Evolutionary conservation across 2,797 vertebrate species (phyloP).

Genomic region (Esox lucius): DNA sequence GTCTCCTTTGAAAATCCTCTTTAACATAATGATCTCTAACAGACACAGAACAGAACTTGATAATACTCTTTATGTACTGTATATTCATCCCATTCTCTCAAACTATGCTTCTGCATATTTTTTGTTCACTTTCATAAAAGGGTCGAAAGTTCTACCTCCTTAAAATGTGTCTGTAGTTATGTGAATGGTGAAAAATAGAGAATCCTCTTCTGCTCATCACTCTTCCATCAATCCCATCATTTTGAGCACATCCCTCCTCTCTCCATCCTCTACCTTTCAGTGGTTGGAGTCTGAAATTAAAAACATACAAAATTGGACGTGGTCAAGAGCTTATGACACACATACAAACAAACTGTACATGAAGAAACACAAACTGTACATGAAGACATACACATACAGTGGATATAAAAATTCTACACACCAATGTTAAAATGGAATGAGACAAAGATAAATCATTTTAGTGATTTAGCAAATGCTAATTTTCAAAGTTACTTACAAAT

Average conservation of each 20-base stretch:
- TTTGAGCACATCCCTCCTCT: constrained; percentile 8
- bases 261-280: constrained; percentile 9
- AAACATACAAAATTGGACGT: constrained; percentile 20
- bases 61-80: neutral
- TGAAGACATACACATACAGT: too few relatives aligned
- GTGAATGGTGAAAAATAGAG: constrained; percentile 22
- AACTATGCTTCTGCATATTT: neutral
- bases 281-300: constrained; percentile 1
- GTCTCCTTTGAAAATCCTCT: neutral
- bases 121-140: constrained; percentile 1
- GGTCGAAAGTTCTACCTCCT: neutral
- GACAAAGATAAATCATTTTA: too few relatives aligned
- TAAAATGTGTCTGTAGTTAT: constrained; percentile 30
- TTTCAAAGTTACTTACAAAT: too few relatives aligned
- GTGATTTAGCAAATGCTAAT: too few relatives aligned
- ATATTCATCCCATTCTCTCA: neutral
- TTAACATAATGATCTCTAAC: neutral
- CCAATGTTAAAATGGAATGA: too few relatives aligned
- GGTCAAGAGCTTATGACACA: constrained; percentile 23
- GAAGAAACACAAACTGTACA: constrained; percentile 7
- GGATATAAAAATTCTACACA: too few relatives aligned
- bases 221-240: neutral
- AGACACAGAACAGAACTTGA: neutral
- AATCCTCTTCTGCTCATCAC: neutral
- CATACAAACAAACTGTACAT: constrained; percentile 13